phyloP scores from a whole-genome alignment of 2,113 vertebrate genomes.

The Montifringilla adamsi region DNA sequence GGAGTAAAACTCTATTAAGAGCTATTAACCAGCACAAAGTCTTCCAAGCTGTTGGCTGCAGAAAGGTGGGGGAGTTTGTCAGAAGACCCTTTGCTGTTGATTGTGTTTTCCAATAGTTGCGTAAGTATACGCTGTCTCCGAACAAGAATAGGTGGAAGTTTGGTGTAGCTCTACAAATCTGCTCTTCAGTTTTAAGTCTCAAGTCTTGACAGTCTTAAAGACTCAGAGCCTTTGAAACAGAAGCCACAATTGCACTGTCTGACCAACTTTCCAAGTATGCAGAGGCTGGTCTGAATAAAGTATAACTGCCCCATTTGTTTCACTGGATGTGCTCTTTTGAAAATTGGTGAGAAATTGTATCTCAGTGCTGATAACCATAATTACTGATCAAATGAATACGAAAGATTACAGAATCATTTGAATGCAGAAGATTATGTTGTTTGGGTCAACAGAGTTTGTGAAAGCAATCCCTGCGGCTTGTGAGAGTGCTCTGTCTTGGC shows the following conservation, averaged over 20 bases:
- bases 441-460: neutral
- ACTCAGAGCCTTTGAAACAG: neutral
- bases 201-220: neutral
- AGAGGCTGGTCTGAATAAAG: neutral
- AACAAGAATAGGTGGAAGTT: neutral
- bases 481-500: neutral
- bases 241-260: neutral
- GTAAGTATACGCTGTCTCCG: rapidly evolving
- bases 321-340: neutral
- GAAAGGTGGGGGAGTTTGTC: neutral
- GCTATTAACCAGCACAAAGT: neutral
- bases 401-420: neutral
- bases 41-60: neutral
- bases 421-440: neutral
- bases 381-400: neutral
- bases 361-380: neutral
- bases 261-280: neutral
- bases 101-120: neutral
- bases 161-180: neutral
- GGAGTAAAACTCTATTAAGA: neutral
- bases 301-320: neutral
- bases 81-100: neutral
- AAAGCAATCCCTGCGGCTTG: neutral
- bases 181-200: neutral
- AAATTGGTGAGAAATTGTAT: neutral